Conservation (phyloP, 1,140 invertebrate species). For the Aphelenchoides fujianensis region DNA sequence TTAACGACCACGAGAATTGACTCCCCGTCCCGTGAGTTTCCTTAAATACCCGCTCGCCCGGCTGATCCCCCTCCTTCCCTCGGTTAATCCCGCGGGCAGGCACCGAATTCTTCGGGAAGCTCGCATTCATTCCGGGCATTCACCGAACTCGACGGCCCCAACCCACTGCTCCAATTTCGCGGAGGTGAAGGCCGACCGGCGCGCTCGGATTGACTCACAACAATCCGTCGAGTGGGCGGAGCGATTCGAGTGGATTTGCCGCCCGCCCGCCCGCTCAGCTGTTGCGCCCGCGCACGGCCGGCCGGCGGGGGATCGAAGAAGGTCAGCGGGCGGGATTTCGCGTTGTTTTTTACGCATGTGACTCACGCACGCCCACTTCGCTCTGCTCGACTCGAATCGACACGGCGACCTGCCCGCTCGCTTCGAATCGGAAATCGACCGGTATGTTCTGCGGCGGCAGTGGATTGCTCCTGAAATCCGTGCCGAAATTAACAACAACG, state of each 20-base stretch:
- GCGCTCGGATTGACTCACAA: too few species aligned
- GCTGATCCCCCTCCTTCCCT: not conserved
- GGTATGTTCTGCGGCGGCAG: too few species aligned
- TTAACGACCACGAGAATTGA: not conserved
- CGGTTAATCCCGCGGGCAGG: too few species aligned
- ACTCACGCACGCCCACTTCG: not conserved
- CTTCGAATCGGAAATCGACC: too few species aligned
- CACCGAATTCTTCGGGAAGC: not conserved
- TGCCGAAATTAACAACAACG: too few species aligned
- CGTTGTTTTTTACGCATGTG: not conserved
- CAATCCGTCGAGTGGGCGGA: too few species aligned
- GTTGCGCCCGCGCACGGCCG: not conserved
- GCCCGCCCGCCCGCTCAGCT: not conserved
- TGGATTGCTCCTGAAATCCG: too few species aligned
- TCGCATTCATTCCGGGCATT: not conserved
- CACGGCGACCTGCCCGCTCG: too few species aligned
- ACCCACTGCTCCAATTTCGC: not conserved
- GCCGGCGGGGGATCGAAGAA: not conserved
- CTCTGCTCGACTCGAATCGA: too few species aligned
- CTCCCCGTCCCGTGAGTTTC: not conserved
- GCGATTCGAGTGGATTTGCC: not conserved
- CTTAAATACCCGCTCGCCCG: not conserved
- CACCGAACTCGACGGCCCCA: not conserved
- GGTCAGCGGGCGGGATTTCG: not conserved
- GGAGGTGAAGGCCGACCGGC: not conserved